A percentile compares a stretch with the other conserved stretches of the same genome.
These are phyloP conservation scores for Cromileptes altivelis DNA, from an alignment of 2,113 vertebrate species.

Conservation along the genomic window DNA sequence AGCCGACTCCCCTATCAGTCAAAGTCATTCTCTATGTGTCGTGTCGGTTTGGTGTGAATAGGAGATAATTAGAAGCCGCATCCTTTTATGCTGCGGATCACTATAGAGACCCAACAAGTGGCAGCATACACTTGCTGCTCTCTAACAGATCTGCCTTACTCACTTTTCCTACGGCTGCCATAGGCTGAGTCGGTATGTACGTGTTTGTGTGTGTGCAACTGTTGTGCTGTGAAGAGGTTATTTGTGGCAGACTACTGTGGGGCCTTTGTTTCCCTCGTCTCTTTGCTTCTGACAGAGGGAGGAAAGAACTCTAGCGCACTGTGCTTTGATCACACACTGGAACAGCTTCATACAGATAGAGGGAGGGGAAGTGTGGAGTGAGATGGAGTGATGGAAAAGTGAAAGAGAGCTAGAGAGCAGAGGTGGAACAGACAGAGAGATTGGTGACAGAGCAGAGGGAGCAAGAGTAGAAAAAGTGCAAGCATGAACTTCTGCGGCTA, in stretches of 20 bases:
- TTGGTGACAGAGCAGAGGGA: constrained; percentile 41
- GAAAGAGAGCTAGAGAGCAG: constrained; percentile 55
- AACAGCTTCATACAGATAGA: constrained; percentile 73
- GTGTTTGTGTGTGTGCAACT: constrained; percentile 46
- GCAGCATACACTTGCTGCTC: constrained; percentile 53
- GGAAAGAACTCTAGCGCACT: constrained; percentile 70
- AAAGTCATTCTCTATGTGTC: constrained; percentile 61
- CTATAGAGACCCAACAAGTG: constrained; percentile 74
- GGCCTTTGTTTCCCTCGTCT: constrained; percentile 76
- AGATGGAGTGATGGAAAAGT: constrained; percentile 64
- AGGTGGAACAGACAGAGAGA: constrained; percentile 43
- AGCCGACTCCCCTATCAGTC: constrained; percentile 60
- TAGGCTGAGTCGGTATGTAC: constrained; percentile 46
- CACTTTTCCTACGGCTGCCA: constrained; percentile 56
- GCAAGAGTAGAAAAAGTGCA: constrained; percentile 9
- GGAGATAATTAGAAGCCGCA: constrained; percentile 77
- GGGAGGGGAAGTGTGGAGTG: constrained; percentile 49
- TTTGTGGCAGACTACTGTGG: constrained; percentile 81
- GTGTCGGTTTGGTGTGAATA: constrained; percentile 64
- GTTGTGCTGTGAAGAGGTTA: constrained; percentile 75
- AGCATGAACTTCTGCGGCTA: constrained; percentile 16
- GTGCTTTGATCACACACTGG: constrained; percentile 79
- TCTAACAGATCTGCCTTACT: constrained; percentile 57
- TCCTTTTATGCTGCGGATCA: constrained; percentile 67
- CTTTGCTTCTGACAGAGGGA: constrained; percentile 75